A percentile compares a stretch with the other conserved stretches of the same genome.
Conservation (phyloP, 2,888 invertebrate species). For the Andrena trimmerana region DNA sequence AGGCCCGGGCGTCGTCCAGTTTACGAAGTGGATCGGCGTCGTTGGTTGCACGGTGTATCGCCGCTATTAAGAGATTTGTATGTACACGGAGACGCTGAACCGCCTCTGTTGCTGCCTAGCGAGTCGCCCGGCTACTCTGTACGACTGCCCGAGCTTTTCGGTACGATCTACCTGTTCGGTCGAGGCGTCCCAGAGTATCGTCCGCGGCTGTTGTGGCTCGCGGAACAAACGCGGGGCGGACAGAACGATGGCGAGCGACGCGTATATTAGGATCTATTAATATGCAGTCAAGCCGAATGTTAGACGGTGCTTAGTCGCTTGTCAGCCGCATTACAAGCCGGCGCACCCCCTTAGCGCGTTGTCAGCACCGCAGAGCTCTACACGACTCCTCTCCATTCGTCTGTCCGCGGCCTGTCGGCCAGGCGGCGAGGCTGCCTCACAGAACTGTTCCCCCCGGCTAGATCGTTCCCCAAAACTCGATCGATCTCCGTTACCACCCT, state of each 20-base stretch:
- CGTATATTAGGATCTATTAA: slow-evolving; percentile 79
- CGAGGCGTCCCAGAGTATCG: not conserved
- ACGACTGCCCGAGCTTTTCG: not conserved
- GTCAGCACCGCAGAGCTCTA: slow-evolving; percentile 58
- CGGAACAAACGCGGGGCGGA: slow-evolving; percentile 67
- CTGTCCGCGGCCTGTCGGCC: slow-evolving; percentile 49
- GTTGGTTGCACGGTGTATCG: not conserved
- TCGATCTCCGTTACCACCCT: not conserved
- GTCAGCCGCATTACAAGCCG: slow-evolving; percentile 77
- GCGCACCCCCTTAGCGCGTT: slow-evolving; percentile 62
- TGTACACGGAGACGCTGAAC: not conserved
- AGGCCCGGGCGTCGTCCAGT: not conserved
- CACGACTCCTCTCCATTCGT: slow-evolving; percentile 60
- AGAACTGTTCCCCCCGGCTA: slow-evolving; percentile 35
- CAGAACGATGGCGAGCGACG: slow-evolving; percentile 69
- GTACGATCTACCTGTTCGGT: not conserved
- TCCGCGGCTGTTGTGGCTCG: slow-evolving; percentile 61
- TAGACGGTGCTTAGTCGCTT: slow-evolving; percentile 80
- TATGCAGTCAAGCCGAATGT: slow-evolving; percentile 78
- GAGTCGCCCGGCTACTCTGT: not conserved
- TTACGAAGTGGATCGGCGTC: slow-evolving; percentile 1
- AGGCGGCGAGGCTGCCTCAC: slow-evolving; percentile 26
- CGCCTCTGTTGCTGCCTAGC: not conserved
- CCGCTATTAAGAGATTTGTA: not conserved
- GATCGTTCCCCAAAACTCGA: slow-evolving; percentile 12